phyloP scores from a whole-genome alignment of 2,797 vertebrate genomes.

The Poeciliopsis infans region DNA sequence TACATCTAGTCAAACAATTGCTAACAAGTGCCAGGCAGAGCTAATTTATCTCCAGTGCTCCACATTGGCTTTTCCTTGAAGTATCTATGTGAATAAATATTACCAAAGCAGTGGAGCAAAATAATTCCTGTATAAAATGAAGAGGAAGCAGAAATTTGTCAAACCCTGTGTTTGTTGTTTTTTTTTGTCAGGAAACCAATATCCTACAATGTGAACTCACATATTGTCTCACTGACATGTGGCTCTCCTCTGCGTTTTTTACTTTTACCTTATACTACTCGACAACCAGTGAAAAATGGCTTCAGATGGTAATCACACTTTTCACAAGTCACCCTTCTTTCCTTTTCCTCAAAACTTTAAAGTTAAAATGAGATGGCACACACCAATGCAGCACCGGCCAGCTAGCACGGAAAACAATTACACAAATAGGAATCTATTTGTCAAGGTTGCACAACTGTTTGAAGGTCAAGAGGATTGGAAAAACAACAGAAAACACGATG shows the following conservation, averaged over 20 bases:
- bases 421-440: not conserved
- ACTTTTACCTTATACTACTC: constrained; percentile 28
- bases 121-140: not conserved
- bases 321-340: constrained; percentile 8
- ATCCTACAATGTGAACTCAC: constrained; percentile 53
- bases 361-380: not conserved
- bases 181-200: constrained; percentile 52
- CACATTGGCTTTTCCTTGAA: constrained; percentile 8
- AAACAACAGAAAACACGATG: not conserved
- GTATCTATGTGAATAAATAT: constrained; percentile 18
- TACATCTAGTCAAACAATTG: not conserved
- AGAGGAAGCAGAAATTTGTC: constrained; percentile 18
- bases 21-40: constrained; percentile 24
- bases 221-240: constrained; percentile 58
- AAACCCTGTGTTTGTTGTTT: constrained; percentile 40
- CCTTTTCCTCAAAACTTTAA: not conserved
- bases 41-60: constrained; percentile 13
- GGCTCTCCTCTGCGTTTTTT: constrained; percentile 49
- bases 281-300: constrained; percentile 63
- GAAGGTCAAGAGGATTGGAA: not conserved
- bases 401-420: not conserved
- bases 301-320: constrained; percentile 51
- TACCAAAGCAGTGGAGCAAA: not conserved
- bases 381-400: not conserved
- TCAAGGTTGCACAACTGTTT: constrained; percentile 6